Percentiles rank a stretch among this genome's conserved stretches.
Conservation (phyloP, 2,113 vertebrate genomes). For the Mastomys natalensis region DNA sequence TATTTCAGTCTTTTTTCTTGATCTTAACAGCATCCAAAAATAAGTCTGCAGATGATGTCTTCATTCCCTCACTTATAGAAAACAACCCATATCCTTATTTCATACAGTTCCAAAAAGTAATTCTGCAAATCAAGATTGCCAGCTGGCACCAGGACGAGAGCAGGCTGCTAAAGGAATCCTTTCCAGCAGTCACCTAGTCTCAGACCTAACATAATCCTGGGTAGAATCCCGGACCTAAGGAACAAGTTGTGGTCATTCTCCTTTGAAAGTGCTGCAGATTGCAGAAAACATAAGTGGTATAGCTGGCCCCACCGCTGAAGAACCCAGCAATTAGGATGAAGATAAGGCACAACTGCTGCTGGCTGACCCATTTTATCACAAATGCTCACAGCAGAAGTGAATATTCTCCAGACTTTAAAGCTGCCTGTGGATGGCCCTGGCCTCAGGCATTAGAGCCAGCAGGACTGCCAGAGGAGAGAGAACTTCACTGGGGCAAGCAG, state of each 20-base stretch:
- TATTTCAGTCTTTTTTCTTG: constrained; percentile 51
- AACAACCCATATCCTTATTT: constrained; percentile 66
- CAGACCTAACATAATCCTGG: constrained; percentile 19
- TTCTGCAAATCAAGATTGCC: constrained; percentile 57
- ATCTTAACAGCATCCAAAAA: constrained; percentile 67
- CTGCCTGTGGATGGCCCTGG: neutral
- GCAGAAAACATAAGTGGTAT: neutral
- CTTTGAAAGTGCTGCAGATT: neutral
- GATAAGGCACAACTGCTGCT: neutral
- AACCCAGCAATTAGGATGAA: neutral
- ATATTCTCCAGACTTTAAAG: neutral
- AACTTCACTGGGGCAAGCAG: neutral
- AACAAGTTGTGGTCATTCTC: neutral
- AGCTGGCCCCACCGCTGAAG: neutral
- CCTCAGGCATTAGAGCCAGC: neutral
- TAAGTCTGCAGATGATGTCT: constrained; percentile 67
- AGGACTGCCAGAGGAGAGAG: neutral
- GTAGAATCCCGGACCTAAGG: constrained; percentile 14
- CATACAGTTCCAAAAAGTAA: constrained; percentile 66
- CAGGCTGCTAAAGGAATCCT: neutral
- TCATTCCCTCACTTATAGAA: constrained; percentile 61
- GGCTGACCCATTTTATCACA: neutral
- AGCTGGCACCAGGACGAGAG: constrained; percentile 63
- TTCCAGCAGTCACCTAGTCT: constrained; percentile 67
- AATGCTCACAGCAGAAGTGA: constrained; percentile 7